A percentile compares a stretch with the other conserved stretches of the same genome.
These are phyloP conservation scores for Carabus problematicus DNA, from an alignment of 2,888 invertebrate species.

Conservation along the genomic window DNA sequence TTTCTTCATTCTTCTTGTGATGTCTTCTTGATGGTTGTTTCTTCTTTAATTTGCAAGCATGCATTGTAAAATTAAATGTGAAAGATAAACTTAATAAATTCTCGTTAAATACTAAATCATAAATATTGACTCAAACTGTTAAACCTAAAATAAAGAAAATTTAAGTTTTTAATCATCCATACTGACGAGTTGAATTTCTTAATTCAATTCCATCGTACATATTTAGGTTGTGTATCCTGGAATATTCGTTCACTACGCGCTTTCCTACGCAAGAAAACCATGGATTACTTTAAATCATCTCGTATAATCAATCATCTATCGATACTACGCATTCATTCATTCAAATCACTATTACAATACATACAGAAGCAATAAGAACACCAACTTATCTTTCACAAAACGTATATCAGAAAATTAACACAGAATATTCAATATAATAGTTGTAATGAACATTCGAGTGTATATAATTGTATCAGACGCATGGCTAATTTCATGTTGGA, in stretches of 20 bases:
- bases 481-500: no score
- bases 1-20: constrained; percentile 25
- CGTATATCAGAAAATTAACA: neutral
- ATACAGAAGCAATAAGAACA: neutral
- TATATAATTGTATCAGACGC: no score
- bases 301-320: neutral
- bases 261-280: constrained; percentile 62
- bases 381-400: neutral
- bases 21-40: constrained; percentile 10
- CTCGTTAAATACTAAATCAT: constrained; percentile 23
- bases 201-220: constrained; percentile 79
- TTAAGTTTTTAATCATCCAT: constrained; percentile 74
- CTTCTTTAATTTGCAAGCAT: neutral
- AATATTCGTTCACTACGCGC: constrained; percentile 77
- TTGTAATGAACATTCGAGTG: no score
- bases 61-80: constrained; percentile 15
- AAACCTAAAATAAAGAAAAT: constrained; percentile 43
- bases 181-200: constrained; percentile 78
- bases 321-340: constrained; percentile 1
- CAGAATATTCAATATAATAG: no score
- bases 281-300: constrained; percentile 11
- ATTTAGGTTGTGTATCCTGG: constrained; percentile 76
- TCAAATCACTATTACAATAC: constrained; percentile 8
- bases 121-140: constrained; percentile 38
- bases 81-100: constrained; percentile 21